A percentile compares a stretch with the other conserved stretches of the same genome.
phyloP scores from a whole-genome alignment of 2,797 vertebrate genomes.

The Anguilla obscura region DNA sequence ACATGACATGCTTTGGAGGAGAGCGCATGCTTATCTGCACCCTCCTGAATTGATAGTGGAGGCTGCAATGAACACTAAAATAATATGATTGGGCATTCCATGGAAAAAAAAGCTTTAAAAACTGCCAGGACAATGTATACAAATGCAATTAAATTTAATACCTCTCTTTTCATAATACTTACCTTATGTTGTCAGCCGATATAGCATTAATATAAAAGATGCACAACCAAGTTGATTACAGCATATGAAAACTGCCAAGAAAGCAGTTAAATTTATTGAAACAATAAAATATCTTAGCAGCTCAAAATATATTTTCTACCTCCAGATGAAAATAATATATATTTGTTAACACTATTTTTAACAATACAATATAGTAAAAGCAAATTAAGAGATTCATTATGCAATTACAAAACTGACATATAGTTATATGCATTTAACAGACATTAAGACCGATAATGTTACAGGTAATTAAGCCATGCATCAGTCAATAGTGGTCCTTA shows the following conservation, averaged over 20 bases:
- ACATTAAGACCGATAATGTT: slow-evolving; percentile 45
- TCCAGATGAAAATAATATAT: neutral
- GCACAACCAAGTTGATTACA: neutral
- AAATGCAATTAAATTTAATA: neutral
- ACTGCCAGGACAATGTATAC: neutral
- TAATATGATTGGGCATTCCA: neutral
- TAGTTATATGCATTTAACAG: slow-evolving; percentile 33
- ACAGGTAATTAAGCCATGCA: slow-evolving; percentile 51
- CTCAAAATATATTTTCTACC: slow-evolving; percentile 15
- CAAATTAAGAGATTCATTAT: slow-evolving; percentile 41
- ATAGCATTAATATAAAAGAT: neutral
- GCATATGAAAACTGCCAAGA: neutral
- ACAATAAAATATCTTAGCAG: slow-evolving; percentile 5
- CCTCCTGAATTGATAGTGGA: neutral
- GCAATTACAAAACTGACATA: slow-evolving; percentile 36
- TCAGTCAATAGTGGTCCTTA: slow-evolving; percentile 43
- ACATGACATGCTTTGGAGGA: neutral
- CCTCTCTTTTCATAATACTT: neutral
- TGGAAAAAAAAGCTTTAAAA: neutral
- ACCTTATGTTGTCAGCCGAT: neutral
- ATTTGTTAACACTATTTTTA: slow-evolving; percentile 16
- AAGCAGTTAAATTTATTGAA: neutral
- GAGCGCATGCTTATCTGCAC: neutral
- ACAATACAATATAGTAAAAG: slow-evolving; percentile 25
- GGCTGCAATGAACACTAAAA: neutral